Evolutionary conservation across 1,140 invertebrate species (phyloP).

Genomic region (Hypothenemus hampei): DNA sequence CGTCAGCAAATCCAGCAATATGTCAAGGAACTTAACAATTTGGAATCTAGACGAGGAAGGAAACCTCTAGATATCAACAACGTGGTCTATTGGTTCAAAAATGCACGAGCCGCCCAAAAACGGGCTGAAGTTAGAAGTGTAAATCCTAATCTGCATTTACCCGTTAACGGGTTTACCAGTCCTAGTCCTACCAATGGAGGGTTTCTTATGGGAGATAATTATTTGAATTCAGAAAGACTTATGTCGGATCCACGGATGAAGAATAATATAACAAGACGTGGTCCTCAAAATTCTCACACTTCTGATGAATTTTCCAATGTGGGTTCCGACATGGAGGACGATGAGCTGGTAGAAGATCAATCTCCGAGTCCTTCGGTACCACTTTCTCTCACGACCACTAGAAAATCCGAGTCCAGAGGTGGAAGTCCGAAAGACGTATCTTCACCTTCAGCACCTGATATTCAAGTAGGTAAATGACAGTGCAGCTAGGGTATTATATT

Average conservation of each 20-base stretch:
- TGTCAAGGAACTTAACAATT: conserved; percentile 84
- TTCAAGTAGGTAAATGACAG: conserved; percentile 39
- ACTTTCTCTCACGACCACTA: conserved; percentile 60
- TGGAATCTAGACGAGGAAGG: conserved; percentile 85
- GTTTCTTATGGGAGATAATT: conserved; percentile 50
- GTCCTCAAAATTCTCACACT: conserved; percentile 51
- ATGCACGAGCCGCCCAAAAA: conserved; percentile 92
- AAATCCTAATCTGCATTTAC: conserved; percentile 50
- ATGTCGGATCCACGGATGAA: conserved; percentile 48
- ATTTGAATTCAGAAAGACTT: conserved; percentile 48
- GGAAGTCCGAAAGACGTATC: conserved; percentile 39
- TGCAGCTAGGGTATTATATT: conserved; percentile 6
- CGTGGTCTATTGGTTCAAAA: conserved; percentile 99
- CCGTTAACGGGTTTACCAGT: conserved; percentile 59
- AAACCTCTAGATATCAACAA: conserved; percentile 96
- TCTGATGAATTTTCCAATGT: conserved; percentile 56
- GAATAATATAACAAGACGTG: conserved; percentile 47
- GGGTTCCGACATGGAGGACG: conserved; percentile 59
- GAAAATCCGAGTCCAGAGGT: conserved; percentile 39
- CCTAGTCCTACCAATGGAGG: conserved; percentile 57
- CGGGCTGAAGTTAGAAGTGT: conserved; percentile 69
- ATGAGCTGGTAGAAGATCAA: conserved; percentile 53
- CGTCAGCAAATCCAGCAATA: conserved; percentile 92
- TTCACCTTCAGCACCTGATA: conserved; percentile 33
- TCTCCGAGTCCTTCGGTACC: conserved; percentile 61